phyloP scores from a whole-genome alignment of 1,140 invertebrate species.

The Zaprionus gabonicus region DNA sequence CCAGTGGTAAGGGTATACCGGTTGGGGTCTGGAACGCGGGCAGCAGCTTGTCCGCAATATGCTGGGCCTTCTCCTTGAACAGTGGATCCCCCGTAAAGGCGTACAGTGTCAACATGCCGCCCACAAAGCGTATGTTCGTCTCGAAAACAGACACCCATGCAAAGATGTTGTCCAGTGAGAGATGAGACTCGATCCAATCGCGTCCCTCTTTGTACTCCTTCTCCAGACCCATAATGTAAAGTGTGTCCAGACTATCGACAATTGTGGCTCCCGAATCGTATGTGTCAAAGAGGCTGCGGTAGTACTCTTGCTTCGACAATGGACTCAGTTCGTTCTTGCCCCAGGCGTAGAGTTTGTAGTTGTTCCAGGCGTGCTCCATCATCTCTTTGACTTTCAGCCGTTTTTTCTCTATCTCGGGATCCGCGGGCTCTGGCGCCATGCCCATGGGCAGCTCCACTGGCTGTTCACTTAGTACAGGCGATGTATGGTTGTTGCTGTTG shows the following conservation, averaged over 20 bases:
- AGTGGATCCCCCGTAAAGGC: constrained; percentile 97
- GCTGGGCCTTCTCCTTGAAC: constrained; percentile 96
- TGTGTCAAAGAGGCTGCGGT: constrained; percentile 96
- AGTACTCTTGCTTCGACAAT: constrained; percentile 95
- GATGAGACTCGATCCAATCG: constrained; percentile 96
- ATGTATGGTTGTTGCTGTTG: constrained; percentile 17
- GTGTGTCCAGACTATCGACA: constrained; percentile 97
- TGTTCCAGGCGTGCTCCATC: constrained; percentile 98
- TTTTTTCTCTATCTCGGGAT: constrained; percentile 58
- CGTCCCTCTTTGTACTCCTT: constrained; percentile 96
- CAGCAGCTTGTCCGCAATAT: constrained; percentile 96
- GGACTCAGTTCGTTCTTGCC: constrained; percentile 98
- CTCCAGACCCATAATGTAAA: constrained; percentile 98
- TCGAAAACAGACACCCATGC: constrained; percentile 98
- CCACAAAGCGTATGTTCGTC: constrained; percentile 98
- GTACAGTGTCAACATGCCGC: constrained; percentile 96
- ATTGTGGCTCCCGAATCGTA: constrained; percentile 96
- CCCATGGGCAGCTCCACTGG: constrained; percentile 63
- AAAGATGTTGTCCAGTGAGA: constrained; percentile 93
- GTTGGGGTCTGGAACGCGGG: constrained; percentile 99
- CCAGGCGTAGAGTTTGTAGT: constrained; percentile 98
- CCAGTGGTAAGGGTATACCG: constrained; percentile 97
- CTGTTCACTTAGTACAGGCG: neutral
- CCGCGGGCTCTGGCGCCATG: constrained; percentile 40
- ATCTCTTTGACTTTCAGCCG: constrained; percentile 87